Evolutionary conservation across 2,888 invertebrate genomes (phyloP).

Genomic region (Arge pagana): DNA sequence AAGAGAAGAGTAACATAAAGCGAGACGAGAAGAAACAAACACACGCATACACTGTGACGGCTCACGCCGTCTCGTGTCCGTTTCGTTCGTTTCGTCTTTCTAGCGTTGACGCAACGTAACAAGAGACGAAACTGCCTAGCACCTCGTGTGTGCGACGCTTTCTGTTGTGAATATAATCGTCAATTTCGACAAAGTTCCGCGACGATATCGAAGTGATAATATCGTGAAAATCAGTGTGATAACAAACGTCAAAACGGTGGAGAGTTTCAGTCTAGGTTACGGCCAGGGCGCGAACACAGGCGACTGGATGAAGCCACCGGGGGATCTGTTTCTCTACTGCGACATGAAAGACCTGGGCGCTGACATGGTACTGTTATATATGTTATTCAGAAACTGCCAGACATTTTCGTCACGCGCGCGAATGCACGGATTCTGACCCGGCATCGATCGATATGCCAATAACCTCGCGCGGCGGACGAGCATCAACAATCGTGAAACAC

Average conservation of each 20-base stretch:
- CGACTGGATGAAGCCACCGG: conserved; percentile 69
- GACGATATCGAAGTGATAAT: background rate
- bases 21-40: conserved; percentile 11
- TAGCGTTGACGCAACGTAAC: conserved; percentile 13
- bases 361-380: conserved; percentile 82
- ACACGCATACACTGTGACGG: conserved; percentile 2
- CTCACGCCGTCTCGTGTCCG: conserved; percentile 13
- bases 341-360: conserved; percentile 83
- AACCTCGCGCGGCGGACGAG: too few relatives aligned
- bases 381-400: too few relatives aligned
- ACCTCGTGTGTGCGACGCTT: background rate
- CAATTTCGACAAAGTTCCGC: background rate
- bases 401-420: too few relatives aligned
- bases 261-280: conserved; percentile 55
- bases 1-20: conserved; percentile 28
- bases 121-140: background rate
- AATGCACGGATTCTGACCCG: too few relatives aligned
- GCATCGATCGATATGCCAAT: too few relatives aligned
- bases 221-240: background rate
- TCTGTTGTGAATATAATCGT: background rate
- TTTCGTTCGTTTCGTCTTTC: conserved; percentile 7
- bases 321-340: conserved; percentile 70
- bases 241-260: conserved; percentile 48
- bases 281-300: conserved; percentile 51
- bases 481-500: too few relatives aligned